These are phyloP conservation scores for Anaspis maculata DNA, from an alignment of 2,888 invertebrate genomes.

Conservation along the genomic window DNA sequence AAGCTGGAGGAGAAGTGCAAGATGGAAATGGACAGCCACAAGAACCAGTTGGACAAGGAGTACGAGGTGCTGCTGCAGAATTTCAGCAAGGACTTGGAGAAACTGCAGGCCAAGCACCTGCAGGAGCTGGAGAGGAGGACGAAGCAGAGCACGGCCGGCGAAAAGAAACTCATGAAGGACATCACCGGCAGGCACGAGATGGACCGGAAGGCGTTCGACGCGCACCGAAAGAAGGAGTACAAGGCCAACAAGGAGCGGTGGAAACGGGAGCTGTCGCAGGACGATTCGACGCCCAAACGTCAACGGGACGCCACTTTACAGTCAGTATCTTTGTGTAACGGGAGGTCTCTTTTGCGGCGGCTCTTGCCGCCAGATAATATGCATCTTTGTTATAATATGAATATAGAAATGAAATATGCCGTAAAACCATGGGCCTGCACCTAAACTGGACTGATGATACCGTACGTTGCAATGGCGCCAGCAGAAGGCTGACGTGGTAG, in stretches of 20 bases:
- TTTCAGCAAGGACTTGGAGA: conserved; percentile 86
- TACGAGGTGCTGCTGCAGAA: conserved; percentile 88
- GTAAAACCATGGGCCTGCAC: too few species aligned
- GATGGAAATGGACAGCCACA: conserved; percentile 95
- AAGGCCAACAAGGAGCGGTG: conserved; percentile 93
- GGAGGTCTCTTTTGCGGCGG: too few species aligned
- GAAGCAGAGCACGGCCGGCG: conserved; percentile 80
- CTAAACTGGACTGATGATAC: too few species aligned
- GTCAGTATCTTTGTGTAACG: too few species aligned
- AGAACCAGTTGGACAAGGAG: conserved; percentile 90
- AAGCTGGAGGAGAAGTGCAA: conserved; percentile 94
- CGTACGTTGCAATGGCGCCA: too few species aligned
- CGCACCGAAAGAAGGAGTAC: conserved; percentile 94
- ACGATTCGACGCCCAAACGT: conserved; percentile 85
- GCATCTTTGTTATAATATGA: too few species aligned
- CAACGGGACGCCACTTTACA: conserved; percentile 85
- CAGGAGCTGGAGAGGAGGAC: conserved; percentile 73
- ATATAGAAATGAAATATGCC: too few species aligned
- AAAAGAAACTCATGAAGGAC: conserved; percentile 90
- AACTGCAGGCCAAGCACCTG: conserved; percentile 69
- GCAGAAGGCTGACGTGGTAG: too few species aligned
- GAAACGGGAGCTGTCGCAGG: conserved; percentile 88
- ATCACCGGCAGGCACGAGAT: conserved; percentile 82
- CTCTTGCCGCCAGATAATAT: too few species aligned
- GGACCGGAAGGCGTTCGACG: conserved; percentile 85